Base-by-base conservation (phyloP, 2,888 invertebrate species). In the Pyralis farinalis region DNA sequence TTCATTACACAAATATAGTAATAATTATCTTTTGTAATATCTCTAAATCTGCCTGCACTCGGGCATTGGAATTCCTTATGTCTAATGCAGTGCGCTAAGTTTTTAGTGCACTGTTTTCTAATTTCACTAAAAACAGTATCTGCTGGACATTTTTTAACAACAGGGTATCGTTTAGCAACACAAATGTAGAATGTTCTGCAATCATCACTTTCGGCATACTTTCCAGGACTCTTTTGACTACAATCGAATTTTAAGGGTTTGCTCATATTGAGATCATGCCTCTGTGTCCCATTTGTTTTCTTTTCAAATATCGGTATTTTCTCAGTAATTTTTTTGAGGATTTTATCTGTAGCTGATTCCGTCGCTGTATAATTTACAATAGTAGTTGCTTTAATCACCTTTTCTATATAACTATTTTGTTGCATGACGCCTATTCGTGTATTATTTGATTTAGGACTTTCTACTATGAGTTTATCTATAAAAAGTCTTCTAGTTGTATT, bases 131-230 rank as follows among this genome's bases (percentile, higher is more conserved):
- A 89, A 37, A 88, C 84, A 21, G 86, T 84, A 44, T 77, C 71
- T 8, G 50, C 54, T 12, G 88, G 88, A 49, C 89, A 89, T 37
- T 46, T 56, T 28, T 80, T 76, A 30, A 63, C 42, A 29, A 80
- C 55, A 25, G 82, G 71, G 43, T 67, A 44, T 8, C 46, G 34
- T 40, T 49, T 64, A 11, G 82, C 80, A n/a, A 75, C 59, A 49
- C 91, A 91, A 36, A 83, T 77, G 49, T 90, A 91, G 58, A 90
- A 91, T 56, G 84, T 86, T 35, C 75, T 80, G 45, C 91, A 91
- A 51, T 91, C 75, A 12, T 65, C 53, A n/a, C 71, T 74, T 58
- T 91, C 88, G 1, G 82, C 64, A 55, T 85, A 90, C 53, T 73
- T 80, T 1, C 91, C 91, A 8, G 78, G 65, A 7, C 46, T 51